Percentiles rank a stretch among this genome's conserved stretches.
Conservation (phyloP, 2,113 vertebrate genomes). For the Hoplias malabaricus region DNA sequence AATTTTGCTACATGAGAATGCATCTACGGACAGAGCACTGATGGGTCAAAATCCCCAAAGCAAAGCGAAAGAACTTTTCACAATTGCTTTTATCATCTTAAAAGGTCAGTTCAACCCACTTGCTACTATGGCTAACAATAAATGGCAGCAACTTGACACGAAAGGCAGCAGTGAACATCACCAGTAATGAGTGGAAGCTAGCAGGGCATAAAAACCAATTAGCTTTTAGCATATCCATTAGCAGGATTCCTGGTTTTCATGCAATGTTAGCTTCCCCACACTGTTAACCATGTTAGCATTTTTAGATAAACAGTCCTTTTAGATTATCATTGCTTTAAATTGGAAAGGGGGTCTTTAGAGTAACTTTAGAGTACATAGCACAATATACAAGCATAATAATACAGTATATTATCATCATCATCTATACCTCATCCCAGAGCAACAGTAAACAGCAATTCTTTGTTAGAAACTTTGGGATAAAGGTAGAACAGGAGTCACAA, state of each 20-base stretch:
- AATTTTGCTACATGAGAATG: neutral
- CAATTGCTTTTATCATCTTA: neutral
- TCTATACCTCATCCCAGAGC: conserved; percentile 9
- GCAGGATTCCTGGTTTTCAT: neutral
- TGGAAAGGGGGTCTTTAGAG: neutral
- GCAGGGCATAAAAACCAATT: neutral
- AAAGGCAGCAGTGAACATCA: neutral
- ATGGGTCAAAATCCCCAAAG: too few species aligned
- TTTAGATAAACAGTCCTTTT: neutral
- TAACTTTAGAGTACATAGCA: neutral
- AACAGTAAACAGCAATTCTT: conserved; percentile 24
- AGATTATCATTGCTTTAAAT: neutral
- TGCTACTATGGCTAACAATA: neutral
- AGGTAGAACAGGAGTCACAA: neutral
- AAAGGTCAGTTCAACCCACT: neutral
- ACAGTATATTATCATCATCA: conserved; percentile 9
- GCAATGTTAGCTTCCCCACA: neutral
- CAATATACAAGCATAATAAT: neutral
- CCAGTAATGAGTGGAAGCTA: neutral
- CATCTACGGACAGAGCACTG: neutral
- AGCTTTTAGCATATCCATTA: neutral
- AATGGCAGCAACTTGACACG: neutral
- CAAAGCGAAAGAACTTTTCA: too few species aligned
- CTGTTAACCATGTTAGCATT: neutral
- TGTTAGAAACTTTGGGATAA: neutral